A percentile compares a stretch with the other conserved stretches of the same genome.
phyloP scores from a whole-genome alignment of 1,140 invertebrate genomes.

The Bombus superbus region DNA sequence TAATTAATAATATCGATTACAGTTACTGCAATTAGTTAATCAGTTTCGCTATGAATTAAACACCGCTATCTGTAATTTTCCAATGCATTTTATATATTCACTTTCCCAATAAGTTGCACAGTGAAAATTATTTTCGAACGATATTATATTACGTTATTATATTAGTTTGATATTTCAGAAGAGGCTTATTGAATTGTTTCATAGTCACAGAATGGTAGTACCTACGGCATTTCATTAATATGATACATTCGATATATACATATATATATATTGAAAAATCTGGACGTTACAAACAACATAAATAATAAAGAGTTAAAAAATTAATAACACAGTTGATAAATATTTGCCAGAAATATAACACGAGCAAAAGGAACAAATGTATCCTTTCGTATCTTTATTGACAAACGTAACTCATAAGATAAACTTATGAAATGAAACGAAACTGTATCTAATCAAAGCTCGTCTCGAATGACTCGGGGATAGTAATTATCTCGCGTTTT shows the following conservation, averaged over 20 bases:
- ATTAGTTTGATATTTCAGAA: background rate
- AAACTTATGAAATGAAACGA: background rate
- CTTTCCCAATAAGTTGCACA: background rate
- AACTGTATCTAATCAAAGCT: background rate
- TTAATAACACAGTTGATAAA: background rate
- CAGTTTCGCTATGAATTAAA: background rate
- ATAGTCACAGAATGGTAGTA: too few relatives aligned
- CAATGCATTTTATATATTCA: too few relatives aligned
- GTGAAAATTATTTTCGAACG: background rate
- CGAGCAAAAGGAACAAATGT: background rate
- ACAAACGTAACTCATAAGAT: background rate
- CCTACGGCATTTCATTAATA: too few relatives aligned
- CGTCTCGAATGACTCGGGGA: background rate
- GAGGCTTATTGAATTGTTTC: background rate
- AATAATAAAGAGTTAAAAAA: background rate
- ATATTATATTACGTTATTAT: background rate
- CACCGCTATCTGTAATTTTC: too few relatives aligned
- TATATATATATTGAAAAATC: background rate
- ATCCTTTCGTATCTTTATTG: too few relatives aligned
- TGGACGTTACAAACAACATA: background rate
- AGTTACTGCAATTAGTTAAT: background rate
- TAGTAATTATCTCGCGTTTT: background rate
- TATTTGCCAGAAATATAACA: background rate
- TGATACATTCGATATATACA: too few relatives aligned
- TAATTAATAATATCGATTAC: slow-evolving; percentile 42